Evolutionary conservation across 2,113 vertebrate species (phyloP).

Genomic region (Isichthys henryi): DNA sequence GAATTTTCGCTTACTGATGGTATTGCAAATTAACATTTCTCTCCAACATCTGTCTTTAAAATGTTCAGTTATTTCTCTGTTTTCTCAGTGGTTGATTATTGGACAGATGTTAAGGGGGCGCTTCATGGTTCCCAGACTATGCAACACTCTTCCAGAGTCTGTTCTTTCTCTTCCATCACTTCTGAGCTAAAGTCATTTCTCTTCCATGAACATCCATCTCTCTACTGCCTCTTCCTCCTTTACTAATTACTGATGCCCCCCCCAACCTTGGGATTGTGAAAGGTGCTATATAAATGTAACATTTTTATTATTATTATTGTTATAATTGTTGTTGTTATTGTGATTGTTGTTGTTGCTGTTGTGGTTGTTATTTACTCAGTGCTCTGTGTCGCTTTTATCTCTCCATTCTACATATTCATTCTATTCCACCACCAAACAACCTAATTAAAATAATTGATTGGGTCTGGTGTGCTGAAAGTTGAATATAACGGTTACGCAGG

Average conservation of each 20-base stretch:
- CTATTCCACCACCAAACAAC: background rate
- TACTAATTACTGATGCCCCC: no score
- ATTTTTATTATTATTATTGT: no score
- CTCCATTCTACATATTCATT: background rate
- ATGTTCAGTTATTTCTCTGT: background rate
- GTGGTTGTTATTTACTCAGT: background rate
- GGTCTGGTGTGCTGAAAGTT: background rate
- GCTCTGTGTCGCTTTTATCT: background rate
- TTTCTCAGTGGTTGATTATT: background rate
- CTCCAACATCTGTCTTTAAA: background rate
- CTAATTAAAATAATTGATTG: background rate
- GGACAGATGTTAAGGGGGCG: background rate
- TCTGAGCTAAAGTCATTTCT: no score
- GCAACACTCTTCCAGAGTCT: no score
- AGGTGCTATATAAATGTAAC: no score
- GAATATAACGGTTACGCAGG: background rate
- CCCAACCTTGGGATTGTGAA: no score
- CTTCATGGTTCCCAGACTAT: no score
- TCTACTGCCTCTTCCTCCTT: no score
- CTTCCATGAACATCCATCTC: no score
- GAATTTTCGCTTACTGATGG: background rate
- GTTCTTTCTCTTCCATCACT: no score
- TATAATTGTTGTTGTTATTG: no score
- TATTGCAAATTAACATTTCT: background rate
- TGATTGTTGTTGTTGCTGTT: no score